Evolutionary conservation across 1,140 invertebrate species (phyloP).

Genomic region (Drosophila malerkotliana): DNA sequence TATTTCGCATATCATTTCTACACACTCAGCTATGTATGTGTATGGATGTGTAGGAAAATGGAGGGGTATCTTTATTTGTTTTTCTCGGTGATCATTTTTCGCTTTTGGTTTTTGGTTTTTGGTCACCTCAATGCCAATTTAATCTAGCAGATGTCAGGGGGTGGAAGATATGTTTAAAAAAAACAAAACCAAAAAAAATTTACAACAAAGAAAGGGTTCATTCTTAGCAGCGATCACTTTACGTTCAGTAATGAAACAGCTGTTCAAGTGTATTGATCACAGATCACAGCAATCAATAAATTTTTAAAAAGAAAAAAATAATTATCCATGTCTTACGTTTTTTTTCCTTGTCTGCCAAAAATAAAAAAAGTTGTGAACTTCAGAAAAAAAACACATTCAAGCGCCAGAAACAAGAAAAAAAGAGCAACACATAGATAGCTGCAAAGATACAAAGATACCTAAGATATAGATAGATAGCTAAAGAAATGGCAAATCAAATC

Average conservation of each 20-base stretch:
- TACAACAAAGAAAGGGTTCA: slow-evolving; percentile 22
- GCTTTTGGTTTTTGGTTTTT: slow-evolving; percentile 71
- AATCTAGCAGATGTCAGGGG: slow-evolving; percentile 59
- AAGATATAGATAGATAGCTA: slow-evolving; percentile 51
- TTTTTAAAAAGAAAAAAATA: neutral
- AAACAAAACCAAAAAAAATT: neutral
- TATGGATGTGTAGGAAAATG: slow-evolving; percentile 1
- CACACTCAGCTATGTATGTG: slow-evolving; percentile 9
- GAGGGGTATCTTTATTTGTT: slow-evolving; percentile 53
- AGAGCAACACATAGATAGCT: slow-evolving; percentile 5
- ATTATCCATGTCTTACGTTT: neutral
- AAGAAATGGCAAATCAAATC: slow-evolving; percentile 64
- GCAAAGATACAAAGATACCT: slow-evolving; percentile 44
- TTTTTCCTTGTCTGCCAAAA: slow-evolving; percentile 37
- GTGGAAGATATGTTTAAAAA: slow-evolving; percentile 10
- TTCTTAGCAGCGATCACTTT: slow-evolving; percentile 39
- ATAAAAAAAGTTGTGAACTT: slow-evolving; percentile 54
- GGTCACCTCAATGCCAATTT: slow-evolving; percentile 78
- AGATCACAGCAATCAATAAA: slow-evolving; percentile 8
- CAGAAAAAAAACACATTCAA: slow-evolving; percentile 55
- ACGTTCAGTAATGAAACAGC: slow-evolving; percentile 37
- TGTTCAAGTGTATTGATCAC: slow-evolving; percentile 15
- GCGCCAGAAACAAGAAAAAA: slow-evolving; percentile 33
- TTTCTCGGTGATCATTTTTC: slow-evolving; percentile 77
- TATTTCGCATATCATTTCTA: slow-evolving; percentile 64